Evolutionary conservation across 2,888 invertebrate species (phyloP), one percentile per base, ranked within the genome.

Genomic region (Tetanocera ferruginea): DNA sequence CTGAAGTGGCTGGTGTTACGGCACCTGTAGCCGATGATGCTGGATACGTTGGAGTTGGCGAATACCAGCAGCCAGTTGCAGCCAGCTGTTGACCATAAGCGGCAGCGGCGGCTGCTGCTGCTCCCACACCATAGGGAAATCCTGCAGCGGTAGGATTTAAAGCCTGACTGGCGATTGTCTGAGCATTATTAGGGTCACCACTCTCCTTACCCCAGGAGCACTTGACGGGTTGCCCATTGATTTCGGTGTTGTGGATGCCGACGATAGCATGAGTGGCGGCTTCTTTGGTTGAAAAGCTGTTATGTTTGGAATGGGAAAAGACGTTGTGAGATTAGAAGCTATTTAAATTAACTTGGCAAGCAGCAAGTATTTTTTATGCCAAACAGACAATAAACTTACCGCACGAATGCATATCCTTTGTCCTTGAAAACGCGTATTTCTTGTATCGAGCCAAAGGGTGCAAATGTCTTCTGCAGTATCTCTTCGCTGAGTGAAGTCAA

Each of bases 141-240:
- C 90, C 90, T 75, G 90, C 87, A 28, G 89, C 89, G 76, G 90
- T 88, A 78, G 88, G 90, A 81, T 88, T 89, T 80, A 90, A 84
- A 55, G 90, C 90, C 85, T 90, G 95, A 87, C 94, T 94, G 81
- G 93, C 91, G 83, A 92, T 90, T 0, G 91, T 92, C 87, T 95
- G 95, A 5, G 95, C 94, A 86, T 96, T 96, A 89, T 96, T 96
- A 0, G 96, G 96, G 88, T 97, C 97, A 3, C 97, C 96, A 31
- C 97, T 97, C 90, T 99, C 98, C 91, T 99, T 98, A 78, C 99
- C 99, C 99, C 99, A 99, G 85, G 98, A 98, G 91, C 99, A 99
- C 90, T 98, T 98, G 75, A 99, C 98, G 0, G 95, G 94, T 89
- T 98, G 97, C 0, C 98, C 98, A 90, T 96, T 96, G 83, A 99